Conservation (phyloP, 2,888 invertebrate species). For the Melinaea menophilus region DNA sequence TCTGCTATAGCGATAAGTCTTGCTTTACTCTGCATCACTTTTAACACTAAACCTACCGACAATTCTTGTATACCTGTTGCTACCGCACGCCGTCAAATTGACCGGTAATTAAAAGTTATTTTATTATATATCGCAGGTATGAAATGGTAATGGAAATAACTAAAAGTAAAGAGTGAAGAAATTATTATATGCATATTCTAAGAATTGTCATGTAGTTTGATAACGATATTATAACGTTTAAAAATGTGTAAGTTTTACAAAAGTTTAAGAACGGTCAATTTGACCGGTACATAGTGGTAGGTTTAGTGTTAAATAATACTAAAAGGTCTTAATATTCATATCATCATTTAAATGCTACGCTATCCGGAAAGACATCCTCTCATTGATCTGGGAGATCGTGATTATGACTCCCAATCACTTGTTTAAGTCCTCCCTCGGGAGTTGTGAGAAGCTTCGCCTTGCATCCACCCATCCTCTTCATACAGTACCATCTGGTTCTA, state of each 20-base stretch:
- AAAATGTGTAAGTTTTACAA: too few species aligned
- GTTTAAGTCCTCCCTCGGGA: conserved; percentile 28
- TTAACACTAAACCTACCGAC: conserved; percentile 46
- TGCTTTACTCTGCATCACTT: conserved; percentile 38
- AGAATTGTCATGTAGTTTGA: too few species aligned
- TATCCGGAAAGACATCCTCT: neutral
- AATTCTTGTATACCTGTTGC: conserved; percentile 26
- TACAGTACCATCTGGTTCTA: conserved; percentile 35
- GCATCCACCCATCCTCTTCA: conserved; percentile 35
- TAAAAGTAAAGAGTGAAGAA: too few species aligned
- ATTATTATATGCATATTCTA: too few species aligned
- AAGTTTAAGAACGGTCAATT: too few species aligned
- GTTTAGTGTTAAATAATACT: neutral
- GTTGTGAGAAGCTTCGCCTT: conserved; percentile 39
- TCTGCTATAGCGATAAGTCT: conserved; percentile 34
- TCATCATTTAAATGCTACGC: neutral
- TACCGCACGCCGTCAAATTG: conserved; percentile 7
- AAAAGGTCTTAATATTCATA: too few species aligned
- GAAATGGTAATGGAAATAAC: too few species aligned
- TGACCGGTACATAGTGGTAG: too few species aligned
- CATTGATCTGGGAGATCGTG: conserved; percentile 30
- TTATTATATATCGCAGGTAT: too few species aligned
- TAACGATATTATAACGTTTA: too few species aligned
- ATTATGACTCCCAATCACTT: conserved; percentile 30
- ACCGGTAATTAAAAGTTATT: too few species aligned